Base-by-base conservation (phyloP, 2,797 vertebrate species). In the Typhlichthys subterraneus region DNA sequence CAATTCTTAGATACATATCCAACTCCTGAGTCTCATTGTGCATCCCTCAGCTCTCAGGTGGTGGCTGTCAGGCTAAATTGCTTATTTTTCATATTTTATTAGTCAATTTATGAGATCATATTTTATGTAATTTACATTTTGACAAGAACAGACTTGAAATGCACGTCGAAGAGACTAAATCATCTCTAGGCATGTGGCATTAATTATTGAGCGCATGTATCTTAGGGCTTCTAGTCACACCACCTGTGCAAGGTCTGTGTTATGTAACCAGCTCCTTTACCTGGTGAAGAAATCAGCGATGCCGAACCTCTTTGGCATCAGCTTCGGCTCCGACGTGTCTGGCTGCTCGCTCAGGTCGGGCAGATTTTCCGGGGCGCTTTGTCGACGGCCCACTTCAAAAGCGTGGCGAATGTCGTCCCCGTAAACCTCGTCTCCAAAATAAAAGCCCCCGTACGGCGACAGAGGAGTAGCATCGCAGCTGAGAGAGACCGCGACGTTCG, bases 231-330 rank as follows among this genome's bases (percentile, higher is more conserved):
- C 63, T 53, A 47, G 46, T 55, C 9, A 14, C 9, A 14, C 12
- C 23, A 33, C 2, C 2, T 55, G 12, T 33, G 53, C n/a, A 11
- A 9, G 4, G 42, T 57, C 51, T 5, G 31, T 38, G 42, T n/a
- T 11, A 1, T 42, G 47, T 33, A 23, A 13, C 50, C 12, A 38
- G 15, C 50, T 17, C 0, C 13, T 45, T 69, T 90, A 96, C 95
- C 95, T 95, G 87, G 91, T 91, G 73, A 96, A 93, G 86, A 95
- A 95, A 60, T 96, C 94, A 0, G 94, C 88, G 60, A 96, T 92
- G 46, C 91, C 92, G 45, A 91, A 91, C 81, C 83, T 93, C 84
- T 92, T 95, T 61, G 89, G 85, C 67, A 84, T 78, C 63, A 89
- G 83, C 45, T 72, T 86, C 74, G 69, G 63, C 52, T 93, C 86